A percentile compares a stretch with the other conserved stretches of the same genome.
Conservation (phyloP, 2,113 vertebrate genomes). For the Protobothrops flavoviridis region DNA sequence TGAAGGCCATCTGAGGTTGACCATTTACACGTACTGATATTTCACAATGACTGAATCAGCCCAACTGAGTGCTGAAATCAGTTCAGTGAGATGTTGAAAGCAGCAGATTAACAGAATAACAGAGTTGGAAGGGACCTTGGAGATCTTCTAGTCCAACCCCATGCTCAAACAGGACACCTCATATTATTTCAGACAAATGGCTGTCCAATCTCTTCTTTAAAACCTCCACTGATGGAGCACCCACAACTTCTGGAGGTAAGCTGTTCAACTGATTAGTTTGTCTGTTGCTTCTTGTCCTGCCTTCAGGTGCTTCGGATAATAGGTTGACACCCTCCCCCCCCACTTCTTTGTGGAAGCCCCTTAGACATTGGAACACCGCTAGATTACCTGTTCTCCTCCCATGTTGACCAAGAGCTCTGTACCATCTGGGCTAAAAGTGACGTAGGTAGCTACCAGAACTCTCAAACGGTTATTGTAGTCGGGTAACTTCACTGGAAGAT, state of each 20-base stretch:
- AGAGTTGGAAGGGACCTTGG: background rate
- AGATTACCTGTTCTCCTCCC: conserved; percentile 94
- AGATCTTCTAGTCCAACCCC: background rate
- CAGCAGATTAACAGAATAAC: background rate
- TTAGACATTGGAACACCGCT: background rate
- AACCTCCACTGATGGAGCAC: background rate
- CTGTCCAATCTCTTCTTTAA: background rate
- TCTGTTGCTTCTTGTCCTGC: background rate
- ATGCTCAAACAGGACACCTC: too few species aligned
- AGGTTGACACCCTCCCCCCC: background rate
- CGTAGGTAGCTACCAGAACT: conserved; percentile 94
- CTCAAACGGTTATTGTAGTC: conserved; percentile 95
- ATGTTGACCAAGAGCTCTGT: conserved; percentile 98
- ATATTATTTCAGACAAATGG: background rate
- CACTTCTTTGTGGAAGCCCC: background rate
- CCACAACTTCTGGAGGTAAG: background rate
- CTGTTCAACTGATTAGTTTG: background rate
- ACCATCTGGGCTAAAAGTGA: conserved; percentile 97
- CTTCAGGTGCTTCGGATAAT: background rate
- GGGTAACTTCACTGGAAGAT: conserved; percentile 91
- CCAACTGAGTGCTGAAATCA: background rate
- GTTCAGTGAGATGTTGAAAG: background rate
- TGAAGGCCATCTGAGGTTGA: background rate
- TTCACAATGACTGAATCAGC: background rate
- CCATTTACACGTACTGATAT: background rate